Evolutionary conservation across 2,888 invertebrate species (phyloP).

Genomic region (Cyclophora punctaria): DNA sequence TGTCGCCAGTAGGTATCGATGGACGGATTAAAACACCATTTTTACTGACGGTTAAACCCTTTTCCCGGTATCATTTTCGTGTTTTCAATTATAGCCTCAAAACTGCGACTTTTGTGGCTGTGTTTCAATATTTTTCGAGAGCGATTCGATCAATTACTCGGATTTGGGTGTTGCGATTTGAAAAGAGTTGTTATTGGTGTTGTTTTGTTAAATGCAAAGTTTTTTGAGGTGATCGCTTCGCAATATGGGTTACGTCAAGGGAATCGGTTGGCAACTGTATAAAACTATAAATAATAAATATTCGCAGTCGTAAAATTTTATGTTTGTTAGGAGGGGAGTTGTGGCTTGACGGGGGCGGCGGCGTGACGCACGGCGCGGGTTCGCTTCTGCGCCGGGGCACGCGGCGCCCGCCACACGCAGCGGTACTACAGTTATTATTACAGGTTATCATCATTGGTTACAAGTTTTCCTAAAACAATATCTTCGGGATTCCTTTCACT

Average conservation of each 20-base stretch:
- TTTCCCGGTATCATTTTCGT: conserved; percentile 44
- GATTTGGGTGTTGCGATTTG: not conserved
- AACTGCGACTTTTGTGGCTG: conserved; percentile 24
- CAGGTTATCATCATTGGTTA: no score
- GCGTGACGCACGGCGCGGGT: conserved; percentile 7
- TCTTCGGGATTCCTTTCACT: no score
- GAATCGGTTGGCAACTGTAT: conserved; percentile 45
- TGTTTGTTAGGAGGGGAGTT: conserved; percentile 41
- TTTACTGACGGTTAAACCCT: conserved; percentile 58
- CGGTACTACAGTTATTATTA: no score
- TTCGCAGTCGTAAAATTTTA: conserved; percentile 65
- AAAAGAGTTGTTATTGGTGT: conserved; percentile 4
- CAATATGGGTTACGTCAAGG: conserved; percentile 11
- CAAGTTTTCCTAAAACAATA: no score
- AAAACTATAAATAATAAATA: conserved; percentile 69
- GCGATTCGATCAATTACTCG: conserved; percentile 9
- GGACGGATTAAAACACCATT: conserved; percentile 68
- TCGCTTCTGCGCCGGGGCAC: conserved; percentile 39
- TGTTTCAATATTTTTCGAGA: conserved; percentile 13
- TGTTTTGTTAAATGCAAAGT: not conserved
- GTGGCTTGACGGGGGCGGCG: conserved; percentile 35
- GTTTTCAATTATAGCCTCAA: conserved; percentile 44
- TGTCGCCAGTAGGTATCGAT: conserved; percentile 65
- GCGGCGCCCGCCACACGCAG: conserved; percentile 17
- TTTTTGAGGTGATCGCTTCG: conserved; percentile 4